phyloP scores from a whole-genome alignment of 2,888 invertebrate genomes.

The Baronia brevicornis region DNA sequence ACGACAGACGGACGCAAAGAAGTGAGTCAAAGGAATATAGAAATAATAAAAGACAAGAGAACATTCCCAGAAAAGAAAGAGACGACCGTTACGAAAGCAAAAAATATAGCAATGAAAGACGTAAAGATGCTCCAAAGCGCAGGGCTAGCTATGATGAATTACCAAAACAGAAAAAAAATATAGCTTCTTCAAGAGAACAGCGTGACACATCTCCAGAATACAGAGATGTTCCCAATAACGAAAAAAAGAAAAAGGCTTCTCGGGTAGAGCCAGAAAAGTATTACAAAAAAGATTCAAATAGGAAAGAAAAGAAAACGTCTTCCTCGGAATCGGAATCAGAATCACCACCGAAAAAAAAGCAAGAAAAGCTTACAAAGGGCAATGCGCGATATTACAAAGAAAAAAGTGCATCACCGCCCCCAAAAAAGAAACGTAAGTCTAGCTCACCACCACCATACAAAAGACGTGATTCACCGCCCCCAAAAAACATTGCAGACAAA shows the following conservation, averaged over 20 bases:
- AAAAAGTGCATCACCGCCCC: conserved; percentile 27
- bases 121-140: conserved; percentile 24
- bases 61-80: conserved; percentile 30
- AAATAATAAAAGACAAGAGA: conserved; percentile 29
- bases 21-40: conserved; percentile 37
- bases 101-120: conserved; percentile 22
- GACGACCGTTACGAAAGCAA: conserved; percentile 34
- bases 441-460: conserved; percentile 32
- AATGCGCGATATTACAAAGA: conserved; percentile 34
- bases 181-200: conserved; percentile 38
- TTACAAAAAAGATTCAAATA: conserved; percentile 39
- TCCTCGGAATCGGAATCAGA: conserved; percentile 51
- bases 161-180: conserved; percentile 33
- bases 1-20: conserved; percentile 32
- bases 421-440: conserved; percentile 33
- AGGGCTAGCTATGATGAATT: conserved; percentile 31
- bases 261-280: conserved; percentile 39
- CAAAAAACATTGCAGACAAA: conserved; percentile 36
- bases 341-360: conserved; percentile 31
- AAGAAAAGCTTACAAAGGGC: conserved; percentile 5
- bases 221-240: conserved; percentile 40
- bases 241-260: conserved; percentile 33
- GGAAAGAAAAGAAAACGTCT: conserved; percentile 33
- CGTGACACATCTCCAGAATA: conserved; percentile 42
- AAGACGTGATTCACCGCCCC: conserved; percentile 13